These are phyloP conservation scores for Patella caerulea DNA, from an alignment of 2,888 invertebrate species.

Conservation along the genomic window DNA sequence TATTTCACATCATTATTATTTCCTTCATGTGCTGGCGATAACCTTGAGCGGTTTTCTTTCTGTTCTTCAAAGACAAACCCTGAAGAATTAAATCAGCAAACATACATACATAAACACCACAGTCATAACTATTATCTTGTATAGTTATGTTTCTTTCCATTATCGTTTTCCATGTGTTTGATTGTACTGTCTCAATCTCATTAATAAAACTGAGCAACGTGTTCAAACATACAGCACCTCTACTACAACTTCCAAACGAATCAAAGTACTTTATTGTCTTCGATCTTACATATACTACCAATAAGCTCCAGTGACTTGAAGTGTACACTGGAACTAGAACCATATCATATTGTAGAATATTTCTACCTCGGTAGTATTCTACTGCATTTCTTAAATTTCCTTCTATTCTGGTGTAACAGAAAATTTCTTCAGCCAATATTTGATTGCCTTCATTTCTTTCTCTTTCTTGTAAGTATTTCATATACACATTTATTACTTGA, in stretches of 20 bases:
- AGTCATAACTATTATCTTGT: background rate
- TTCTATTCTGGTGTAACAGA: background rate
- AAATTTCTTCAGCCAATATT: background rate
- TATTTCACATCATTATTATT: no score
- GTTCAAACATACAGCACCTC: background rate
- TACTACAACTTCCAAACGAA: background rate
- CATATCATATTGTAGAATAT: background rate
- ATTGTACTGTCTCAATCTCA: background rate
- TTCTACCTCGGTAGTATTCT: background rate
- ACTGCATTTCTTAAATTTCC: background rate
- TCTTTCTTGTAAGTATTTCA: background rate
- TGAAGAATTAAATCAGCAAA: background rate
- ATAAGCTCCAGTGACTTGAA: background rate
- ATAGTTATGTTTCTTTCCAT: background rate
- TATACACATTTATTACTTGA: background rate
- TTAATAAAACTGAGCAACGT: background rate
- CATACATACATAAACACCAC: slow-evolving; percentile 2
- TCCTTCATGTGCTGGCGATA: no score
- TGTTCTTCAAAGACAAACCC: background rate
- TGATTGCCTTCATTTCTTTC: background rate
- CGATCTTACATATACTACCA: background rate
- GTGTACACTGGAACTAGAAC: background rate
- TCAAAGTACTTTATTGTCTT: background rate
- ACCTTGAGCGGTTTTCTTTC: no score
- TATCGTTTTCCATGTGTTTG: background rate